Conservation (phyloP, 2,113 vertebrate species). For the Sceloporus tristichus region DNA sequence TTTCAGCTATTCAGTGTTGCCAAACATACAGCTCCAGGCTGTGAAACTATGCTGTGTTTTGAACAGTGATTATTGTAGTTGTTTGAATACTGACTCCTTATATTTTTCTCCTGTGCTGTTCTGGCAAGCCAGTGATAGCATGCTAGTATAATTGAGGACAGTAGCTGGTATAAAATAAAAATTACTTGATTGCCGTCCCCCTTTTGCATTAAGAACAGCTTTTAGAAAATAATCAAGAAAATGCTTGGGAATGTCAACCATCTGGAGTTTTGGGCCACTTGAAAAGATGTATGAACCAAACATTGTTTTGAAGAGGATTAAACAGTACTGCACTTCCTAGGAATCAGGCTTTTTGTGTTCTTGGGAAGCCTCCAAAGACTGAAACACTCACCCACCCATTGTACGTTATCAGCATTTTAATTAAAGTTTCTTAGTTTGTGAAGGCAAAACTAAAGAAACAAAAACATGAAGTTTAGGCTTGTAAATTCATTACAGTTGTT, state of each 20-base stretch:
- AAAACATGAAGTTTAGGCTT: not conserved
- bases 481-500: not conserved
- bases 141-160: slow-evolving; percentile 17
- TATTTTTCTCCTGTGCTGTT: not conserved
- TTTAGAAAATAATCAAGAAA: slow-evolving; percentile 28
- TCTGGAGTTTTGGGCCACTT: slow-evolving; percentile 22
- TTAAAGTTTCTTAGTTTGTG: not conserved
- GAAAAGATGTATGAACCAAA: slow-evolving; percentile 6
- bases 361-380: not conserved
- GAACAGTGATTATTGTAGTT: slow-evolving; percentile 9
- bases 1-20: not conserved
- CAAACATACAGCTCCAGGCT: not conserved
- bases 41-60: not conserved
- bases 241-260: not conserved
- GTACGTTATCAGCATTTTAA: not conserved
- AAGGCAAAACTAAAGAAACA: not conserved
- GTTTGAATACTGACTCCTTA: not conserved
- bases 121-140: not conserved
- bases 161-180: slow-evolving; percentile 28
- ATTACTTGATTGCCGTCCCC: slow-evolving; percentile 4
- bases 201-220: slow-evolving; percentile 25
- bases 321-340: rapidly evolving
- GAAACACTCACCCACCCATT: not conserved
- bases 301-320: not conserved
- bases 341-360: slow-evolving; percentile 16